Conservation (phyloP, 2,888 invertebrate genomes). For the Gisinianus flammeolus region DNA sequence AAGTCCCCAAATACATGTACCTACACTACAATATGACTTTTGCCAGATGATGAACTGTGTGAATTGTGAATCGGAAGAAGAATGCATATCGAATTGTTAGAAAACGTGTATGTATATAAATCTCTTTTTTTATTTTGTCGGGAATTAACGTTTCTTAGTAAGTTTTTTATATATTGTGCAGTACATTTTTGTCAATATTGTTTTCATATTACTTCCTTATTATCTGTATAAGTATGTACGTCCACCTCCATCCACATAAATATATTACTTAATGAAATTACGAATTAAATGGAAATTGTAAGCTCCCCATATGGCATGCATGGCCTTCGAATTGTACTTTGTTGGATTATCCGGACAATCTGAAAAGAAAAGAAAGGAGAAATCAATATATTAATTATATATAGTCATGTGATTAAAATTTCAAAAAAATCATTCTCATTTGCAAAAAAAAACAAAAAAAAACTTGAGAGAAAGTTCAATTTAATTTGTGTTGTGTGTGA, state of each 20-base stretch:
- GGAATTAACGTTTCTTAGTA: too few relatives aligned
- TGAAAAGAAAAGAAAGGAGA: not conserved
- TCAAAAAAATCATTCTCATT: not conserved
- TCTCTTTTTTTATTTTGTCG: too few relatives aligned
- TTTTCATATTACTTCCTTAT: too few relatives aligned
- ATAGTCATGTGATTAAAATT: not conserved
- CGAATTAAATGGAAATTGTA: conserved; percentile 88
- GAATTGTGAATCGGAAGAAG: too few relatives aligned
- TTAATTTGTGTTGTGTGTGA: not conserved
- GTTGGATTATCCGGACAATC: conserved; percentile 65
- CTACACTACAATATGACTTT: conserved; percentile 19
- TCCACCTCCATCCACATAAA: not conserved
- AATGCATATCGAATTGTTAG: too few relatives aligned
- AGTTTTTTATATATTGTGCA: too few relatives aligned
- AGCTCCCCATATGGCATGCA: conserved; percentile 91
- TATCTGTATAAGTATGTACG: too few relatives aligned
- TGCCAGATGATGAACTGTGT: not conserved
- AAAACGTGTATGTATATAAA: too few relatives aligned
- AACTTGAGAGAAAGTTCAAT: too few relatives aligned
- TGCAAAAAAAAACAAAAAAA: not conserved
- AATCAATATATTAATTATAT: not conserved
- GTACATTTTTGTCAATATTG: too few relatives aligned
- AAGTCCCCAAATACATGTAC: not conserved
- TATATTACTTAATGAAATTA: conserved; percentile 69
- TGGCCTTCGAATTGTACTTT: conserved; percentile 83